These are phyloP conservation scores for Sebastes flavidus DNA, from an alignment of 2,797 vertebrate genomes.

Conservation along the genomic window DNA sequence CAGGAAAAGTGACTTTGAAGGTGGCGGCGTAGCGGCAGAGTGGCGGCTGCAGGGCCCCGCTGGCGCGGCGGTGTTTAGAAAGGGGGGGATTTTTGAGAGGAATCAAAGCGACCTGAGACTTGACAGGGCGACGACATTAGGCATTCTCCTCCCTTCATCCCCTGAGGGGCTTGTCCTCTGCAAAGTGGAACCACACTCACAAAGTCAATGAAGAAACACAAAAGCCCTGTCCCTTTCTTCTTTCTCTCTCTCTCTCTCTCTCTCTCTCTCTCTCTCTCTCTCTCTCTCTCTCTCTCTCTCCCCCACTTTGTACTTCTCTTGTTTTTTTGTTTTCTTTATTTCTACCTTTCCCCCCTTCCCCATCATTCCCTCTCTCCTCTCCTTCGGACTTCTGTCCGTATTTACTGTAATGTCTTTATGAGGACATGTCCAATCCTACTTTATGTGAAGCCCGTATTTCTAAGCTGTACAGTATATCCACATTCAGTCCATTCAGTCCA, in stretches of 20 bases:
- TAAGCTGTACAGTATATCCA: too few species aligned
- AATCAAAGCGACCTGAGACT: conserved; percentile 74
- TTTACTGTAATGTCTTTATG: background rate
- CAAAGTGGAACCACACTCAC: conserved; percentile 63
- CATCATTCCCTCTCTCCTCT: background rate
- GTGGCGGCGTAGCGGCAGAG: background rate
- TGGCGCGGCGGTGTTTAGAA: conserved; percentile 64
- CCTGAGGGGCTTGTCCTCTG: conserved; percentile 69
- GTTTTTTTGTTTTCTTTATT: background rate
- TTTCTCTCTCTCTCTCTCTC: background rate
- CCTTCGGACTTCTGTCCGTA: background rate
- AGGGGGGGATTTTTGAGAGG: conserved; percentile 37
- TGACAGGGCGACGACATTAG: conserved; percentile 71
- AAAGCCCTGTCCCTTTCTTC: background rate
- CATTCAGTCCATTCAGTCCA: too few species aligned
- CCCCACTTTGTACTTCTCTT: background rate
- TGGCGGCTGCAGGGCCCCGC: conserved; percentile 42
- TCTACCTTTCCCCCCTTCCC: too few species aligned
- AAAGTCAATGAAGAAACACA: conserved; percentile 55
- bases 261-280: background rate
- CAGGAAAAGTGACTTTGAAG: conserved; percentile 78
- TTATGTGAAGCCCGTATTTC: background rate
- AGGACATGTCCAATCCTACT: background rate
- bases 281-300: background rate
- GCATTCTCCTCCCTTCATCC: conserved; percentile 72